Base-by-base conservation (phyloP, 2,113 vertebrate species). In the Struthidea cinerea region DNA sequence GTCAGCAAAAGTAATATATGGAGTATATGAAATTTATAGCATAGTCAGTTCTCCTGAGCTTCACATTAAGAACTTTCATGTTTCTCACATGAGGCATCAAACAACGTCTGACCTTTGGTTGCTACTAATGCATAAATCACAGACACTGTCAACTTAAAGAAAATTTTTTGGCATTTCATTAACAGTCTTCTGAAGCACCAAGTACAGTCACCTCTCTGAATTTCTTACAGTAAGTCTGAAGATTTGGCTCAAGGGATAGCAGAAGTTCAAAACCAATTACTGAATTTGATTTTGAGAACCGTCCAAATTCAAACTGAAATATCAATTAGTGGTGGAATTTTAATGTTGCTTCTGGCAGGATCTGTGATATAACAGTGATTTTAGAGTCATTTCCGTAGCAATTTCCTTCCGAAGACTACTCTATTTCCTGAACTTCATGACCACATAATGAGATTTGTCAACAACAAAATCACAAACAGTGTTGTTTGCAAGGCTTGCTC, bases 401-500 rank as follows among this genome's bases (percentile, higher is more conserved):
- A 94, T 94, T 94, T 92, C 94, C 91, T 95, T 89, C 74, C 0
- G 1, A 87, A 95, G 77, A 87, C 85, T 80, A 59, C 57, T 77
- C 67, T 63, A 89, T 76, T 94, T 97, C 95, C 94, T 96, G 95
- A 84, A 71, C 75, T 96, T 82, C 39, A 42, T 35, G 59, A 41
- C 32, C 55, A 92, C 64, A 68, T 90, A 35, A 91, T 95, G 73
- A 84, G 56, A 88, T 91, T 92, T 74, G 92, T 84, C 84, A 93
- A 93, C 76, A 92, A 90, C 44, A 73, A 35, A 75, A 57, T 81
- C 82, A 83, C 89, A 94, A 96, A 94, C 86, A 87, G 79, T 53
- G 59, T 23, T 79, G 70, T 95, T 82, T 93, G 78, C 35, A 47
- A 81, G 52, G 77, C 49, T 13, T 20, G 23, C 35, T 85, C 35